These are phyloP conservation scores for Odontocolon sp. DNA, from an alignment of 2,888 invertebrate genomes.

Conservation along the genomic window DNA sequence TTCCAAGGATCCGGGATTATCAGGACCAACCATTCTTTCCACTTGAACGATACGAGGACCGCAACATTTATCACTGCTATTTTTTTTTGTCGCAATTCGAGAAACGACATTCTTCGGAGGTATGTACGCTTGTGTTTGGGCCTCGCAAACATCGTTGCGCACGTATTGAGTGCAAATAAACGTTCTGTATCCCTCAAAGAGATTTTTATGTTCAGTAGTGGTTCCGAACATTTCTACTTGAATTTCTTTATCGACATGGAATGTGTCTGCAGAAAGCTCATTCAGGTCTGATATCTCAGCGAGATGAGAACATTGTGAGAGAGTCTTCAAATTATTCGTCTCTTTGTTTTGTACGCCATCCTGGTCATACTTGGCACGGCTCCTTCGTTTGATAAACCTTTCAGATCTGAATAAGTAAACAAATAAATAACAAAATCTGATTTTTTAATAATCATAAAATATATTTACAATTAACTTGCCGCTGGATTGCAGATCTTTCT, in stretches of 20 bases:
- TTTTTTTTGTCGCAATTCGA: not conserved
- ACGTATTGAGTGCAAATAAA: slow-evolving; percentile 24
- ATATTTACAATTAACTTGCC: not conserved
- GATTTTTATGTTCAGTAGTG: not conserved
- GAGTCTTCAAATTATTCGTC: no score
- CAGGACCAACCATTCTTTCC: slow-evolving; percentile 11
- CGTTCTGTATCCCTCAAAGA: not conserved
- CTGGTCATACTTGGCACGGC: not conserved
- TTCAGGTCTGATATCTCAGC: no score
- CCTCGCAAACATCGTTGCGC: slow-evolving; percentile 15
- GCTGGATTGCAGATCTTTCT: not conserved
- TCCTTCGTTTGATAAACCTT: not conserved
- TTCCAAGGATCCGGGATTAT: not conserved
- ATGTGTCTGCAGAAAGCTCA: not conserved
- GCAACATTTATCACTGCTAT: not conserved
- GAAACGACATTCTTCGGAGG: not conserved
- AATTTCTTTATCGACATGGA: not conserved
- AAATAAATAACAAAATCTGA: not conserved
- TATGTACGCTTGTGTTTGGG: slow-evolving; percentile 17
- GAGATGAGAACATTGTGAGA: no score
- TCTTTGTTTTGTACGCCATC: not conserved
- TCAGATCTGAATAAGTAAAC: not conserved
- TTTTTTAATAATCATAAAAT: not conserved
- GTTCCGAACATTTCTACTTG: slow-evolving; percentile 4
- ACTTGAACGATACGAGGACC: slow-evolving; percentile 11